Evolutionary conservation across 2,888 invertebrate species (phyloP).

Genomic region (Caenorhabditis uteleia): DNA sequence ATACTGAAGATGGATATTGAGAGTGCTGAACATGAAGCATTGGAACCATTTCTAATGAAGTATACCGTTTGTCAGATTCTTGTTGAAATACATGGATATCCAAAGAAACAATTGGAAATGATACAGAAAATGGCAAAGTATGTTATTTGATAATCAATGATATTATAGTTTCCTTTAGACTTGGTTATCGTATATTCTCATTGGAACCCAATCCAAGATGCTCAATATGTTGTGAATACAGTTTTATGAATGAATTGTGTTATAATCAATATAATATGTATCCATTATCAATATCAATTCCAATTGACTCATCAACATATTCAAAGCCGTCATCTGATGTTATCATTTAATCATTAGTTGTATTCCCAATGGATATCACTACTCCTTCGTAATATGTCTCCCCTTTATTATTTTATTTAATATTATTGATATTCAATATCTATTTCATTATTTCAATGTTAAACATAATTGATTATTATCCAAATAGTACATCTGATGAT

Average conservation of each 20-base stretch:
- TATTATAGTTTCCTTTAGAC: no score
- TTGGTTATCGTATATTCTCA: slow-evolving; percentile 27
- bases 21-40: slow-evolving; percentile 17
- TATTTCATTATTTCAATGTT: no score
- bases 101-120: slow-evolving; percentile 20
- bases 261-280: slow-evolving; percentile 19
- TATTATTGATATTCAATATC: no score
- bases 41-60: slow-evolving; percentile 24
- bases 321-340: no score
- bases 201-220: slow-evolving; percentile 27
- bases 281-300: slow-evolving; percentile 20
- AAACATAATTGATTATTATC: no score
- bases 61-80: slow-evolving; percentile 36
- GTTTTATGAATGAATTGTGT: slow-evolving; percentile 35
- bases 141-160: no score
- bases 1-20: slow-evolving; percentile 42
- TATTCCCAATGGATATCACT: no score
- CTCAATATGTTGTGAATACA: slow-evolving; percentile 28
- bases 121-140: slow-evolving; percentile 22
- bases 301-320: slow-evolving; percentile 2
- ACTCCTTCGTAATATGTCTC: no score
- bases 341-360: no score
- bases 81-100: slow-evolving; percentile 33
- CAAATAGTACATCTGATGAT: no score
- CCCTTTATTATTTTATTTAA: no score